These are phyloP conservation scores for Harpagifer antarcticus DNA, from an alignment of 2,797 vertebrate species.

Conservation along the genomic window DNA sequence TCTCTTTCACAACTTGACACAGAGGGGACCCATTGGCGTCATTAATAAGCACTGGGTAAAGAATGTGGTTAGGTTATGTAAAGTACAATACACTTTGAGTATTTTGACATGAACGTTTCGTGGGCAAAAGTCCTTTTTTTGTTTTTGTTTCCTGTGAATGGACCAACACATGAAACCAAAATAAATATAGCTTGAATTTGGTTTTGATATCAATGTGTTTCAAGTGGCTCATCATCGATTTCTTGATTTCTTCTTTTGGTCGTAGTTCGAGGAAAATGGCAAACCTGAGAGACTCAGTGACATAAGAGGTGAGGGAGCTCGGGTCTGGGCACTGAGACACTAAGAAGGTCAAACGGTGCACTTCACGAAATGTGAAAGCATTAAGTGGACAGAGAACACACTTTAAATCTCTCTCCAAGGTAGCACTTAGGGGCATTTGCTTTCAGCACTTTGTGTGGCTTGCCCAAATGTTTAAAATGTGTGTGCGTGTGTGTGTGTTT, in stretches of 20 bases:
- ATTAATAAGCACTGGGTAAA: no score
- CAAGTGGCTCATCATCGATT: conserved; percentile 20
- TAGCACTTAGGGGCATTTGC: conserved; percentile 45
- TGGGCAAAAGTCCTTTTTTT: no score
- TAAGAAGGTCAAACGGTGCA: conserved; percentile 62
- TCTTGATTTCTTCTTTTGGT: conserved; percentile 18
- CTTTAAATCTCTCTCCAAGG: conserved; percentile 43
- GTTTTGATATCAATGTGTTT: not conserved
- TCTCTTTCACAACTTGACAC: no score
- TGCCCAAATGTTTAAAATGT: conserved; percentile 12
- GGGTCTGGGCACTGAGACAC: conserved; percentile 38
- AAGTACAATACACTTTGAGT: no score
- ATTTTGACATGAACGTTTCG: no score
- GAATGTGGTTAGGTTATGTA: no score
- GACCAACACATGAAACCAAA: not conserved
- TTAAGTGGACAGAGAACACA: conserved; percentile 54
- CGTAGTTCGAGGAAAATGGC: conserved; percentile 32
- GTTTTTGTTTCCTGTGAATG: no score
- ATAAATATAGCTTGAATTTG: not conserved
- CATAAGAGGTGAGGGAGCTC: conserved; percentile 43
- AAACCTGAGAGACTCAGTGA: conserved; percentile 23
- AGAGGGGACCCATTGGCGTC: no score
- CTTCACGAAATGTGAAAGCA: conserved; percentile 53
- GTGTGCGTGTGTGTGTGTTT: not conserved
- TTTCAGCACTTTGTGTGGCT: conserved; percentile 39